Base-by-base conservation (phyloP, 2,888 invertebrate species). In the Sinhomidia bicolor region DNA sequence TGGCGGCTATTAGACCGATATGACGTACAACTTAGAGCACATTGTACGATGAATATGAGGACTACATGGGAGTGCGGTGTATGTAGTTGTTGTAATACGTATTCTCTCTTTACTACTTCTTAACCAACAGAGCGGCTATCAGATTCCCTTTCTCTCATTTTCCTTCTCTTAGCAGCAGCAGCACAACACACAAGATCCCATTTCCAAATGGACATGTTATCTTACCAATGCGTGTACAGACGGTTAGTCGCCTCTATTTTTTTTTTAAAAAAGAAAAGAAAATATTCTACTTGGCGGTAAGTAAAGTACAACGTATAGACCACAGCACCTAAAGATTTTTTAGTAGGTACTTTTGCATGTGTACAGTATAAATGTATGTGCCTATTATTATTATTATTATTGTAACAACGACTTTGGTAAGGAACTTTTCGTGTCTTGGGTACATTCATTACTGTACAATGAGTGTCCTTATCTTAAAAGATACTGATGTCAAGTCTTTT, bases 1-100 rank as follows among this genome's bases (percentile, higher is more conserved):
- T 54, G 23, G 26, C 14, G 29, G 85, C 85, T 79, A 85, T 85
- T 85, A 79, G 65, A 65, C n/a, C 68, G 54, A 85, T 85, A 85
- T 85, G 84, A 85, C 62, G 85, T 78, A 78, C 85, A 57, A 85
- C 65, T 68, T 20, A 23, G 17, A 5, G 41, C 12, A 17, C 36
- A 17, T 26, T 23, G 12, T 2, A n/a, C n/a, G 20, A 4, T 36
- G 7, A 10, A 5, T n/a, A 41, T 17, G 2, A 36, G 7, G 17
- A 44, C 2, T 44, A 23, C n/a, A n/a, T n/a, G n/a, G n/a, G n/a
- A n/a, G n/a, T n/a, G n/a, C n/a, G n/a, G n/a, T n/a, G n/a, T n/a
- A 17, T 32, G 32, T n/a, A 17, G 62, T 23, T 10, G 23, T 44
- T 71, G 23, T 44, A n/a, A n/a, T n/a, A n/a, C 44, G 71, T 71